phyloP scores from a whole-genome alignment of 1,140 invertebrate species.

The Oedothorax gibbosus region DNA sequence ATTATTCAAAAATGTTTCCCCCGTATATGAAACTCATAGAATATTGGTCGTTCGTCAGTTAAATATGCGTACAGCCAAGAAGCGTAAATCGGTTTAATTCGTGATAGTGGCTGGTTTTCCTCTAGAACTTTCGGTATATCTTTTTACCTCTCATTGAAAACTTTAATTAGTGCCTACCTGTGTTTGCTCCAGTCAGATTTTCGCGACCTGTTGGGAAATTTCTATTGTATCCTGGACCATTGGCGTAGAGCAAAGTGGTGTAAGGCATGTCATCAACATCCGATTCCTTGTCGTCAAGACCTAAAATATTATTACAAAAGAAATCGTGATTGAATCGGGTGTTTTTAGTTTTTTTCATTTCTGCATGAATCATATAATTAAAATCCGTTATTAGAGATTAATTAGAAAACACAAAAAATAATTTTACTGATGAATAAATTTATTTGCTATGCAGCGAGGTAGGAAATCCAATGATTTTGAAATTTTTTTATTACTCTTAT shows the following conservation, averaged over 20 bases:
- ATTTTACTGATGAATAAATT: not conserved
- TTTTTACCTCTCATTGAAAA: no score
- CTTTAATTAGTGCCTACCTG: no score
- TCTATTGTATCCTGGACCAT: constrained; percentile 77
- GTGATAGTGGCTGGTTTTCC: no score
- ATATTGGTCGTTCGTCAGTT: no score
- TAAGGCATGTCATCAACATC: constrained; percentile 77
- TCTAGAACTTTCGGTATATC: no score
- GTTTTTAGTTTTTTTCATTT: not conserved
- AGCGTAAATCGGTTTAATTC: no score
- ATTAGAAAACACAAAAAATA: not conserved
- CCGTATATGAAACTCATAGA: no score
- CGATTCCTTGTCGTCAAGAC: constrained; percentile 46
- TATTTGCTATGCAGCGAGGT: no score
- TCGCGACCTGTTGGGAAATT: constrained; percentile 66
- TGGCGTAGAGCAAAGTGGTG: constrained; percentile 84
- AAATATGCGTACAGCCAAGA: no score
- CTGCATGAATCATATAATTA: not conserved
- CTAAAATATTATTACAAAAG: not conserved
- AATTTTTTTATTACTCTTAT: no score
- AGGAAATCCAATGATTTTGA: no score
- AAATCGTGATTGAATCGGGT: not conserved
- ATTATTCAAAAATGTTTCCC: no score
- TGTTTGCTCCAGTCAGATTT: constrained; percentile 66
- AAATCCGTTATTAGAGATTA: not conserved